phyloP scores from a whole-genome alignment of 1,140 invertebrate genomes.

The Melanaphis sacchari region DNA sequence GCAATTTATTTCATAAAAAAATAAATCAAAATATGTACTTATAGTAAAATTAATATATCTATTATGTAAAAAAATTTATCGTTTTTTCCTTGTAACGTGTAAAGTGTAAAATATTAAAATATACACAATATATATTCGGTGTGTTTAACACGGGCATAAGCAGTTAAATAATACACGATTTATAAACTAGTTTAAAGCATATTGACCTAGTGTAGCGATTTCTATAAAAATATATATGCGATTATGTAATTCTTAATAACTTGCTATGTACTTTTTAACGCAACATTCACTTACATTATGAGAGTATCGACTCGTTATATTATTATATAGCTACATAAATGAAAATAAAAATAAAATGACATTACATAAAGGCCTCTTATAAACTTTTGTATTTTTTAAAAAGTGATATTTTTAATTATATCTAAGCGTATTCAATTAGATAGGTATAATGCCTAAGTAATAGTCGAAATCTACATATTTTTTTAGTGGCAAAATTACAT shows the following conservation, averaged over 20 bases:
- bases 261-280: slow-evolving; percentile 32
- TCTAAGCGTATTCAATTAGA: not conserved
- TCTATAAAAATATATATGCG: slow-evolving; percentile 37
- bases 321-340: not conserved
- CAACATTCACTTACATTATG: slow-evolving; percentile 33
- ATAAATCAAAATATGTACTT: not conserved
- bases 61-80: not conserved
- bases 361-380: not conserved
- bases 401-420: not conserved
- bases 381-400: not conserved
- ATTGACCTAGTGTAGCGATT: slow-evolving; percentile 49
- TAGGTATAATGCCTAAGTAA: not conserved
- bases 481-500: not conserved
- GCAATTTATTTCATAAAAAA: not conserved
- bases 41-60: not conserved
- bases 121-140: not conserved
- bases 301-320: not conserved
- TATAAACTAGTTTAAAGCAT: slow-evolving; percentile 48
- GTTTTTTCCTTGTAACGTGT: not conserved
- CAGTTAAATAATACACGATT: slow-evolving; percentile 1
- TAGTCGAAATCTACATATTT: not conserved
- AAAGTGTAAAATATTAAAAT: not conserved
- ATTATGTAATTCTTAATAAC: slow-evolving; percentile 44
- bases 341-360: not conserved
- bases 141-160: not conserved